phyloP scores from a whole-genome alignment of 2,113 vertebrate species.

The Thunnus maccoyii region DNA sequence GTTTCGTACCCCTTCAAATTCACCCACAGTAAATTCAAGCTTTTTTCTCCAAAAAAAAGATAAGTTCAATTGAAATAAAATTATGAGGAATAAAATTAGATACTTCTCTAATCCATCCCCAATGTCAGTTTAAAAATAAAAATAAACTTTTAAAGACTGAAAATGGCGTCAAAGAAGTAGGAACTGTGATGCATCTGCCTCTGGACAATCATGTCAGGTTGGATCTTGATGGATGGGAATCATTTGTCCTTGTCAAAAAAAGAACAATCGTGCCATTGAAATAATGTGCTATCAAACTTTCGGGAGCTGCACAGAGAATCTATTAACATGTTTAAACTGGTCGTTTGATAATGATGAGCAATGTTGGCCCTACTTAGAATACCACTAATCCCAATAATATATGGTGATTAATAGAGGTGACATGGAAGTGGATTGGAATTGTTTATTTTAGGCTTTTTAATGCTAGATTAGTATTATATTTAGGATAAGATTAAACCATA shows the following conservation, averaged over 20 bases:
- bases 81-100: not conserved
- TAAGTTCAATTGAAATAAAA: not conserved
- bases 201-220: slow-evolving; percentile 78
- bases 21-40: not conserved
- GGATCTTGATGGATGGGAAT: slow-evolving; percentile 94
- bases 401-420: slow-evolving; percentile 36
- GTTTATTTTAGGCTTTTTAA: slow-evolving; percentile 25
- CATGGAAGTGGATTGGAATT: not conserved
- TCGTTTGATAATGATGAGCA: slow-evolving; percentile 83
- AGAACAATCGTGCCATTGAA: slow-evolving; percentile 90
- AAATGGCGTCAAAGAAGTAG: not conserved
- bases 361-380: slow-evolving; percentile 70
- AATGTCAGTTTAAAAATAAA: not conserved
- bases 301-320: slow-evolving; percentile 89
- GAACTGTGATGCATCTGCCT: slow-evolving; percentile 83
- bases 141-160: not conserved
- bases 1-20: slow-evolving; percentile 61
- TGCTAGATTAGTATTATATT: slow-evolving; percentile 39
- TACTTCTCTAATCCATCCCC: not conserved
- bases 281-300: slow-evolving; percentile 92
- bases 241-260: slow-evolving; percentile 94
- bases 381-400: slow-evolving; percentile 43
- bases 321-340: slow-evolving; percentile 88
- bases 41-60: not conserved
- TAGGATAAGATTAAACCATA: slow-evolving; percentile 40